phyloP scores from a whole-genome alignment of 2,797 vertebrate genomes.

The Antrozous pallidus region DNA sequence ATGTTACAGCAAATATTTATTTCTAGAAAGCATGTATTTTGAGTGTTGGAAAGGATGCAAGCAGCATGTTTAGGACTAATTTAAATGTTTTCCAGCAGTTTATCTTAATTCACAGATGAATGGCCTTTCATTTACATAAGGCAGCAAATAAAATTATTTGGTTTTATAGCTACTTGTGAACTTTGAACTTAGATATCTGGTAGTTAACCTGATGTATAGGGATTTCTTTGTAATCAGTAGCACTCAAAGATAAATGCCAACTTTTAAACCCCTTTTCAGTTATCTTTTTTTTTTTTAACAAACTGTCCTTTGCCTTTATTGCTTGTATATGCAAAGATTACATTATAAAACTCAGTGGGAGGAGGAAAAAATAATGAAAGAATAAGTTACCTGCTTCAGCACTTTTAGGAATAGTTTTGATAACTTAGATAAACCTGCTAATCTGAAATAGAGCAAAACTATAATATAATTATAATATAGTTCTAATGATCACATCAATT shows the following conservation, averaged over 20 bases:
- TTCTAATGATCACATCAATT: constrained; percentile 50
- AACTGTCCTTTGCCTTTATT: constrained; percentile 65
- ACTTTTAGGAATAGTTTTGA: constrained; percentile 53
- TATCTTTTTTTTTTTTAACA: neutral
- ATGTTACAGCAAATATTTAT: neutral
- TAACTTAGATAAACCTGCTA: constrained; percentile 58
- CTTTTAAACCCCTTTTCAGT: neutral
- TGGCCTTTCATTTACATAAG: neutral
- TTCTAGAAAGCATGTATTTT: neutral
- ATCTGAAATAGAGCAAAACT: constrained; percentile 62
- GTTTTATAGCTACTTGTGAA: neutral
- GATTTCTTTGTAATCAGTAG: neutral
- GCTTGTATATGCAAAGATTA: constrained; percentile 59
- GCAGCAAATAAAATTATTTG: neutral
- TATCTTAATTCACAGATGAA: neutral
- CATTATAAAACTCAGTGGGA: constrained; percentile 48
- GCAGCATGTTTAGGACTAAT: neutral
- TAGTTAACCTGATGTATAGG: neutral
- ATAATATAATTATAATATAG: constrained; percentile 47
- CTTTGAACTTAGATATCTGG: neutral
- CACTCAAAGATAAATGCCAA: neutral
- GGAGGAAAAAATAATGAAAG: constrained; percentile 52
- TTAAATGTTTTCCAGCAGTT: neutral
- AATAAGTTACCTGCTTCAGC: constrained; percentile 62
- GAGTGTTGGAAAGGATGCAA: neutral